Evolutionary conservation across 1,140 invertebrate genomes (phyloP).

Genomic region (Saccostrea echinata): DNA sequence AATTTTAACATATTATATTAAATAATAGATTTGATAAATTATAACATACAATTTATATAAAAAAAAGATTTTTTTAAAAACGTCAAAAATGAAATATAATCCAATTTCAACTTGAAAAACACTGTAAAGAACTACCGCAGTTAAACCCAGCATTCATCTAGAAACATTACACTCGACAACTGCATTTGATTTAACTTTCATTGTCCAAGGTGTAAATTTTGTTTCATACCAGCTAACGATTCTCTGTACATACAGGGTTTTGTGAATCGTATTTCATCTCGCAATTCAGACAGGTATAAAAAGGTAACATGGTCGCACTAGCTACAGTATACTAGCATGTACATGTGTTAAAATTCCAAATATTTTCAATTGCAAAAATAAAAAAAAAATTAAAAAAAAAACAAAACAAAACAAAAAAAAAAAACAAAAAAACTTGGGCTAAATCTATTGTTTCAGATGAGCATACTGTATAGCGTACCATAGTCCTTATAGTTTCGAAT

Average conservation of each 20-base stretch:
- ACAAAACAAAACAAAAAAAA: too few species aligned
- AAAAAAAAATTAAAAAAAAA: too few species aligned
- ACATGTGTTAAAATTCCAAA: too few species aligned
- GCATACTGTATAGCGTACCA: background rate
- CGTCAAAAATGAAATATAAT: too few species aligned
- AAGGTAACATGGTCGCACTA: background rate
- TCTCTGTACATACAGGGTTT: background rate
- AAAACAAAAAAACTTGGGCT: background rate
- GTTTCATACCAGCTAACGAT: background rate
- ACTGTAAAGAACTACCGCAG: background rate
- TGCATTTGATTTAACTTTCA: background rate
- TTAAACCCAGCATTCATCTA: background rate
- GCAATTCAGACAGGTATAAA: background rate
- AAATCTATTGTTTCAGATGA: background rate
- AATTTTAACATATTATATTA: too few species aligned
- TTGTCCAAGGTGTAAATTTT: background rate
- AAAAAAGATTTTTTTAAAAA: too few species aligned
- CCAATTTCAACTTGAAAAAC: background rate
- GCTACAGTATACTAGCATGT: too few species aligned
- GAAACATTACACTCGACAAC: background rate
- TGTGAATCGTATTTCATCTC: background rate
- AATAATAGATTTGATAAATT: too few species aligned
- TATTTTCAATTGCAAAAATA: too few species aligned
- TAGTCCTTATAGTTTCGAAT: background rate
- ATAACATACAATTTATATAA: too few species aligned